Conservation (phyloP, 2,888 invertebrate species). For the Drosophila dives region DNA sequence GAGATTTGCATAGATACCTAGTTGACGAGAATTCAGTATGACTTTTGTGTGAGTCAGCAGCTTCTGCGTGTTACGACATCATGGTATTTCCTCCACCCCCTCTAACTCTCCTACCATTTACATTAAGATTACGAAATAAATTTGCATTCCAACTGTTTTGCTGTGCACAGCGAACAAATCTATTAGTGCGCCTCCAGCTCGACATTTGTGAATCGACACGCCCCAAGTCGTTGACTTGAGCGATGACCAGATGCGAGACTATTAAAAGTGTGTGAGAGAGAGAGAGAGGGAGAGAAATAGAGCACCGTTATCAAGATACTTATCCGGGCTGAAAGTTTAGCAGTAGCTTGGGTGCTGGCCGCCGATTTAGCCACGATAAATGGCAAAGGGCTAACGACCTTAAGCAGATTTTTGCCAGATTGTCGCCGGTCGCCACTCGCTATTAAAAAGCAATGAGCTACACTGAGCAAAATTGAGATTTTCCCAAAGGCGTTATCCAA, state of each 20-base stretch:
- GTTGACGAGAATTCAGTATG: conserved; percentile 30
- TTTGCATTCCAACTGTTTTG: conserved; percentile 62
- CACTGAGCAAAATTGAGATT: background rate
- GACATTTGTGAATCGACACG: conserved; percentile 67
- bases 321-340: conserved; percentile 42
- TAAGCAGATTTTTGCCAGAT: conserved; percentile 38
- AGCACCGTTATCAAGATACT: conserved; percentile 56
- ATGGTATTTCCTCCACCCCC: conserved; percentile 23
- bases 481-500: background rate
- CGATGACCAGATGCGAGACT: conserved; percentile 34
- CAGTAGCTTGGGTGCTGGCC: conserved; percentile 23
- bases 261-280: background rate
- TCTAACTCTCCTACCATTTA: conserved; percentile 45
- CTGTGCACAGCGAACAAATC: conserved; percentile 28
- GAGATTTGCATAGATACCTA: conserved; percentile 65
- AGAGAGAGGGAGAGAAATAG: background rate
- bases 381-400: conserved; percentile 66
- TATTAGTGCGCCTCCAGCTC: conserved; percentile 37
- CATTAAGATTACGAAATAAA: conserved; percentile 66
- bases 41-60: conserved; percentile 60
- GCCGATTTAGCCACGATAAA: conserved; percentile 52
- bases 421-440: conserved; percentile 11
- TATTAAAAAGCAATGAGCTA: conserved; percentile 27
- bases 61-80: conserved; percentile 45
- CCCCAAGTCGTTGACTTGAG: conserved; percentile 71